Conservation (phyloP, 2,888 invertebrate genomes). For the Fabriciana adippe region DNA sequence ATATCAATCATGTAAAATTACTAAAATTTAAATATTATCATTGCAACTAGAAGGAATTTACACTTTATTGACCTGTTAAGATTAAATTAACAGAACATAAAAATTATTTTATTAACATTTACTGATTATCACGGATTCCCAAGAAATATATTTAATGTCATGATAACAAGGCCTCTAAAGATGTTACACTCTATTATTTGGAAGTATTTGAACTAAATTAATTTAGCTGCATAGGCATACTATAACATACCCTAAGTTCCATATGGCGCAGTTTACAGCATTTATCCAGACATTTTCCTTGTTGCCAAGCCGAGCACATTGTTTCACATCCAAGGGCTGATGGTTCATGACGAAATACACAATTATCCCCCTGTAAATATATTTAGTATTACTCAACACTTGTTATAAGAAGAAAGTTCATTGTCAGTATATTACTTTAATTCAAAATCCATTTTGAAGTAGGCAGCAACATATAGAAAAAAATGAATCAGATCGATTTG, state of each 20-base stretch:
- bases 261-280: constrained; percentile 92
- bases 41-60: too few relatives aligned
- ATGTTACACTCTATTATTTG: too few relatives aligned
- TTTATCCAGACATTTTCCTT: constrained; percentile 89
- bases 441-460: background rate
- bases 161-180: too few relatives aligned
- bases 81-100: too few relatives aligned
- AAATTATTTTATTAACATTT: too few relatives aligned
- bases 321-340: constrained; percentile 91
- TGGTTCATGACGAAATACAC: constrained; percentile 92
- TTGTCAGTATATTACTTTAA: background rate
- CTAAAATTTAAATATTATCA: too few relatives aligned
- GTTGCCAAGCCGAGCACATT: constrained; percentile 91
- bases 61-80: too few relatives aligned
- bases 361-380: constrained; percentile 86
- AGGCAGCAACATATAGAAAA: background rate
- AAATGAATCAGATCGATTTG: constrained; percentile 1
- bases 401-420: background rate
- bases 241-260: constrained; percentile 86
- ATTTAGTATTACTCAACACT: constrained; percentile 8
- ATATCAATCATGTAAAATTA: too few relatives aligned
- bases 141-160: too few relatives aligned
- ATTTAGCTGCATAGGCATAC: background rate
- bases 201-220: too few relatives aligned
- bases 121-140: too few relatives aligned